Evolutionary conservation across 2,888 invertebrate species (phyloP).

Genomic region (Melolontha melolontha): DNA sequence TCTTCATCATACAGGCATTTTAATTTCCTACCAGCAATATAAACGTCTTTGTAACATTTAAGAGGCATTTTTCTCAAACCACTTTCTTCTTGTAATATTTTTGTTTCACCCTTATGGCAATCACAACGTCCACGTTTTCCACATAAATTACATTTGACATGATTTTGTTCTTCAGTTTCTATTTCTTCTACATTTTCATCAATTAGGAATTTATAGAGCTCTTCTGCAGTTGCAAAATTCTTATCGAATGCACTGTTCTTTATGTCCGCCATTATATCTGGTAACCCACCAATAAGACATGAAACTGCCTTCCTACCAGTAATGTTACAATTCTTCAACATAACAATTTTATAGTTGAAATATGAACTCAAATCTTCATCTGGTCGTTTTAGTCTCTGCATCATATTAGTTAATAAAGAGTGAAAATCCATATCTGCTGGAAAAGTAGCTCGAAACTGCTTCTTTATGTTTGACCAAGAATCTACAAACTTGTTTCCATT

Average conservation of each 20-base stretch:
- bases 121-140: constrained; percentile 28
- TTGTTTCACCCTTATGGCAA: constrained; percentile 35
- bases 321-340: constrained; percentile 51
- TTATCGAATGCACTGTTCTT: constrained; percentile 40
- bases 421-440: constrained; percentile 49
- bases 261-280: constrained; percentile 19
- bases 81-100: constrained; percentile 22
- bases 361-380: constrained; percentile 51
- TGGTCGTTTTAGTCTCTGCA: constrained; percentile 47
- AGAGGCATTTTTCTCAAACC: constrained; percentile 7
- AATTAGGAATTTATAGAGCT: constrained; percentile 41
- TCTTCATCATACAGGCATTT: constrained; percentile 40
- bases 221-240: constrained; percentile 42
- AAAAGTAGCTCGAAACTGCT: constrained; percentile 46
- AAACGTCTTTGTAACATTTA: constrained; percentile 39
- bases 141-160: constrained; percentile 32
- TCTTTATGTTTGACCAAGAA: constrained; percentile 45
- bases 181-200: constrained; percentile 27
- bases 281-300: constrained; percentile 54
- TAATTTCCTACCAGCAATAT: constrained; percentile 28
- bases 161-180: constrained; percentile 9
- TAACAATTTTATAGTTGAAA: constrained; percentile 52
- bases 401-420: constrained; percentile 47
- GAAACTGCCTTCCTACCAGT: constrained; percentile 53
- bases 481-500: constrained; percentile 47